These are phyloP conservation scores for Bufo bufo DNA, from an alignment of 2,113 vertebrate species.

Conservation along the genomic window DNA sequence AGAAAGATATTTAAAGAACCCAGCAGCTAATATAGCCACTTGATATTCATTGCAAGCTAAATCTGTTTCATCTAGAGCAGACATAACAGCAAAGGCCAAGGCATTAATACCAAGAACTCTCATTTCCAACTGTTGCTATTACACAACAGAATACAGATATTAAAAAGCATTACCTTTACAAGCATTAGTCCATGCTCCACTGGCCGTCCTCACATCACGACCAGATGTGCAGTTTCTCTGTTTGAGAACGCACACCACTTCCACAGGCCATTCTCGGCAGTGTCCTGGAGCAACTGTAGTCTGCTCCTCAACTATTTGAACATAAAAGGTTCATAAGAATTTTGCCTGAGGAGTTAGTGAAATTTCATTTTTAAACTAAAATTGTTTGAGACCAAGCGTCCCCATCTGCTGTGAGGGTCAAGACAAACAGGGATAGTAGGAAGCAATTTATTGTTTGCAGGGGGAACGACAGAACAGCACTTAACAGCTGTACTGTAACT, in stretches of 20 bases:
- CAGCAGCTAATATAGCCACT: too few species aligned
- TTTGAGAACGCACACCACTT: constrained; percentile 50
- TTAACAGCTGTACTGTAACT: constrained; percentile 75
- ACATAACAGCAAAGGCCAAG: constrained; percentile 46
- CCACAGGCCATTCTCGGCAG: constrained; percentile 46
- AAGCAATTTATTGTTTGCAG: constrained; percentile 73
- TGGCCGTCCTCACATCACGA: constrained; percentile 51
- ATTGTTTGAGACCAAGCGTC: constrained; percentile 78
- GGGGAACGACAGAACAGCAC: constrained; percentile 82
- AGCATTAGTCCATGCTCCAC: constrained; percentile 46
- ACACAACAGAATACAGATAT: background rate
- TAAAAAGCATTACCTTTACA: constrained; percentile 50
- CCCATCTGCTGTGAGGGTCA: constrained; percentile 67
- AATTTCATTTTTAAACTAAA: background rate
- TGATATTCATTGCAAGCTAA: too few species aligned
- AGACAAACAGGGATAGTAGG: constrained; percentile 74
- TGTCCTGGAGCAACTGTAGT: constrained; percentile 54
- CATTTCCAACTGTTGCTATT: background rate
- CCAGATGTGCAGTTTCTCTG: constrained; percentile 50
- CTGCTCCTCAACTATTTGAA: constrained; percentile 59
- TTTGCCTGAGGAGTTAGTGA: background rate
- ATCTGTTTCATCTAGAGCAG: too few species aligned
- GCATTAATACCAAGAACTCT: constrained; percentile 50
- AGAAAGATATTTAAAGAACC: too few species aligned
- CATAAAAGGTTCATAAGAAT: constrained; percentile 52